A percentile compares a stretch with the other conserved stretches of the same genome.
Conservation (phyloP, 2,888 invertebrate species). For the Griposia aprilina region DNA sequence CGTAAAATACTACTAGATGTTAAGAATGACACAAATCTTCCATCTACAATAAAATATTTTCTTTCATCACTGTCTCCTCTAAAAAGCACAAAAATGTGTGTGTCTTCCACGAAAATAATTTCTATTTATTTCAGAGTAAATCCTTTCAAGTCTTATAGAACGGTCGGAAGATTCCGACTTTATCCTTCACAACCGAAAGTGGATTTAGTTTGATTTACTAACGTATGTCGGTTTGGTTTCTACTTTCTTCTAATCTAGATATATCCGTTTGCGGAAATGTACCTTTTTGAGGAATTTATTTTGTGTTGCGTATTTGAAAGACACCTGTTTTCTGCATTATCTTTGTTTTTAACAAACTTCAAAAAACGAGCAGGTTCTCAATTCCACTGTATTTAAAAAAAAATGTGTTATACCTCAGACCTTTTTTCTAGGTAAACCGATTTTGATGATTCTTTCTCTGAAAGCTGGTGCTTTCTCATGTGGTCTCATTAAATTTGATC, state of each 20-base stretch:
- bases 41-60: neutral
- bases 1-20: neutral
- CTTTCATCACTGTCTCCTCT: slow-evolving; percentile 22
- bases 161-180: slow-evolving; percentile 69
- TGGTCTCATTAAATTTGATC: no score
- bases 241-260: slow-evolving; percentile 53
- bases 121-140: slow-evolving; percentile 72
- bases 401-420: no score
- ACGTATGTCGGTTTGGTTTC: slow-evolving; percentile 66
- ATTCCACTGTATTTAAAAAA: no score
- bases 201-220: slow-evolving; percentile 80
- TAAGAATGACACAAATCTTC: slow-evolving; percentile 3
- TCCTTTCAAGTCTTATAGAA: slow-evolving; percentile 76
- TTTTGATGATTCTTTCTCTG: no score
- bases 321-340: neutral
- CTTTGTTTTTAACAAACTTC: neutral
- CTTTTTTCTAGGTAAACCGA: no score
- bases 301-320: neutral
- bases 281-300: slow-evolving; percentile 4
- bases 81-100: slow-evolving; percentile 41
- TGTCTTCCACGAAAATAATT: slow-evolving; percentile 68
- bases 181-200: slow-evolving; percentile 73
- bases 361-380: no score
- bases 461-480: no score
- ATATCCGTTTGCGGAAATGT: slow-evolving; percentile 24